Conservation (phyloP, 2,113 vertebrate species). For the Prunella fulvescens region DNA sequence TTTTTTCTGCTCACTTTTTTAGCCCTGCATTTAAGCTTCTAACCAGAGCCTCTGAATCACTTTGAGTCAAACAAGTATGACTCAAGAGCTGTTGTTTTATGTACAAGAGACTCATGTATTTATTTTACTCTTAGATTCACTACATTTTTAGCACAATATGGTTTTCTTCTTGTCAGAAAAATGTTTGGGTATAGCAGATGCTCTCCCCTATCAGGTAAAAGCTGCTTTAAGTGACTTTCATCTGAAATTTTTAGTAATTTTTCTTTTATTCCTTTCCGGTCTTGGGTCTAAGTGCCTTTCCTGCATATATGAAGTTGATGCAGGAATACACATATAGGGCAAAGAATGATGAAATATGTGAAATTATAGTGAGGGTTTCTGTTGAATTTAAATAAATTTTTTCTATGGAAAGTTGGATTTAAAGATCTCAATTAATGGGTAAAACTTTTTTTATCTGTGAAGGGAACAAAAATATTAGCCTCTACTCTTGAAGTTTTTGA, state of each 20-base stretch:
- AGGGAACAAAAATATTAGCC: not conserved
- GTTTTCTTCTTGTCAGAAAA: not conserved
- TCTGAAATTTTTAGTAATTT: not conserved
- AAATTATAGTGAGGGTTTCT: not conserved
- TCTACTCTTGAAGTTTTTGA: not conserved
- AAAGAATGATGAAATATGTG: not conserved
- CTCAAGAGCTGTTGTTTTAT: not conserved
- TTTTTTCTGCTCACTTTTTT: not conserved
- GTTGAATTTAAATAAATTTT: not conserved
- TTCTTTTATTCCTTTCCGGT: not conserved
- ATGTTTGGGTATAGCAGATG: not conserved
- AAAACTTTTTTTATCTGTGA: not conserved
- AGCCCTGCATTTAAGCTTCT: not conserved
- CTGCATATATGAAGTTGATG: not conserved
- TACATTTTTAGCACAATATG: fast-evolving
- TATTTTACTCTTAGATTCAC: not conserved
- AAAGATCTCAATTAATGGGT: not conserved
- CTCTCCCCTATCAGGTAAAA: not conserved
- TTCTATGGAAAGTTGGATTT: not conserved
- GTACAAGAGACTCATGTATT: not conserved
- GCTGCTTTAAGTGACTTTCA: not conserved
- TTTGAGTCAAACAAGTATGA: not conserved
- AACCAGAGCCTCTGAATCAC: not conserved
- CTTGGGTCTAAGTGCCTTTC: not conserved
- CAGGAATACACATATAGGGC: fast-evolving